Evolutionary conservation across 2,113 vertebrate genomes (phyloP).

Genomic region (Axis porcinus): DNA sequence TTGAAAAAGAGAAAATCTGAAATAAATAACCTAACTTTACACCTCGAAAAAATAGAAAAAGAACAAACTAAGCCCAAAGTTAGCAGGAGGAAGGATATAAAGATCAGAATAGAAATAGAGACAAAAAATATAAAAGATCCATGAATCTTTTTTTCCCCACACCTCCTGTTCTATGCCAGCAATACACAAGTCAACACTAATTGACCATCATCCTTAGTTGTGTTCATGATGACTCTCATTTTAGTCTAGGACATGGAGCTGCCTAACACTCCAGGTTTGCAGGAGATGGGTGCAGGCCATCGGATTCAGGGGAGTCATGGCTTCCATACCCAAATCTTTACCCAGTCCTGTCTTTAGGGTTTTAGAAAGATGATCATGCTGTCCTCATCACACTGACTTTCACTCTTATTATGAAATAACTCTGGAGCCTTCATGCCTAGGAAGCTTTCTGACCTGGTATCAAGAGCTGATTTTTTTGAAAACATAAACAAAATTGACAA

Average conservation of each 20-base stretch:
- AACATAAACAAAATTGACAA: neutral
- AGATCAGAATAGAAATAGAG: neutral
- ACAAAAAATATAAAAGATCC: neutral
- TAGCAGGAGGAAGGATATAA: neutral
- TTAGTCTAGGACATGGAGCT: conserved; percentile 98
- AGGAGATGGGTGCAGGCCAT: conserved; percentile 73
- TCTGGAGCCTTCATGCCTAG: conserved; percentile 95
- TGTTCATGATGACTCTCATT: conserved; percentile 93
- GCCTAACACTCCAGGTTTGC: conserved; percentile 82
- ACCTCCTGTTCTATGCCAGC: conserved; percentile 78
- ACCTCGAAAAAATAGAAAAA: too few relatives aligned
- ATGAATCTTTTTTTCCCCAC: conserved; percentile 19
- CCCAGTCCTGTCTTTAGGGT: conserved; percentile 90
- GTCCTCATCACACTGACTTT: conserved; percentile 94
- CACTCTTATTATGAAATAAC: conserved; percentile 96
- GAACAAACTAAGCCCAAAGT: too few relatives aligned
- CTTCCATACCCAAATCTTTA: conserved; percentile 75
- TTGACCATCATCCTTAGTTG: conserved; percentile 87
- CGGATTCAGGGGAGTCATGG: conserved; percentile 61
- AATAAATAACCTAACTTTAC: too few relatives aligned
- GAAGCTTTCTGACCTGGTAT: conserved; percentile 93
- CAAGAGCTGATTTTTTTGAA: neutral
- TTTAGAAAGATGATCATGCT: conserved; percentile 83
- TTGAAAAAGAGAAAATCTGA: too few relatives aligned
- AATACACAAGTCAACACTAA: conserved; percentile 91